Evolutionary conservation across 1,140 invertebrate species (phyloP).

Genomic region (Calosoma granatense): DNA sequence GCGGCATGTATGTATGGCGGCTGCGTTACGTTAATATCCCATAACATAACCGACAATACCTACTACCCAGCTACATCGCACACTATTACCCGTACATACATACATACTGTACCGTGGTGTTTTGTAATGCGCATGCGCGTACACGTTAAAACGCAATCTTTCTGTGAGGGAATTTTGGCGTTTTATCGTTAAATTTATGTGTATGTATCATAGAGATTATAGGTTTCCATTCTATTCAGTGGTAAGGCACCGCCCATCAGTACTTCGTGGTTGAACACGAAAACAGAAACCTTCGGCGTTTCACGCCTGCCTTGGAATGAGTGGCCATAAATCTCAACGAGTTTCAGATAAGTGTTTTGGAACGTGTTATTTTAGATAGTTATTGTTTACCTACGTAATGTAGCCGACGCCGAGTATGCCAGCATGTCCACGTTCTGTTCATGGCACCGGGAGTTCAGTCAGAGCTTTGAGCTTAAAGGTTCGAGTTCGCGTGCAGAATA

Average conservation of each 20-base stretch:
- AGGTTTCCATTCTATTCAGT: slow-evolving; percentile 2
- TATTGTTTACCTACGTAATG: slow-evolving; percentile 8
- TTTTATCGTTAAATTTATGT: slow-evolving; percentile 6
- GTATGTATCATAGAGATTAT: slow-evolving; percentile 7
- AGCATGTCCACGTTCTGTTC: no score
- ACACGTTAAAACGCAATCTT: background rate
- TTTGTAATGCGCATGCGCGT: no score
- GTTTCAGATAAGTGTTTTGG: slow-evolving; percentile 6
- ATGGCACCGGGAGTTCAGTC: no score
- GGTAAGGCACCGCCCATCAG: background rate
- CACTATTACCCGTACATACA: no score
- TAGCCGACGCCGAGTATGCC: no score
- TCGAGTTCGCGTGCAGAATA: background rate
- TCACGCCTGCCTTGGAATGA: background rate
- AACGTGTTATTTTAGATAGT: slow-evolving; percentile 3
- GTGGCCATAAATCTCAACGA: background rate
- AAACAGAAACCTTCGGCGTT: background rate
- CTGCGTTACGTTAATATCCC: background rate
- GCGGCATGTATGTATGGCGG: background rate
- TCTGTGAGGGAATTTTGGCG: background rate
- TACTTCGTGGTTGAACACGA: background rate
- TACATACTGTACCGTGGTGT: no score
- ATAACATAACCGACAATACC: background rate
- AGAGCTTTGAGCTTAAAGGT: background rate
- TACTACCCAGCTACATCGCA: no score